phyloP scores from a whole-genome alignment of 2,888 invertebrate genomes.

The Argyresthia goedartella region DNA sequence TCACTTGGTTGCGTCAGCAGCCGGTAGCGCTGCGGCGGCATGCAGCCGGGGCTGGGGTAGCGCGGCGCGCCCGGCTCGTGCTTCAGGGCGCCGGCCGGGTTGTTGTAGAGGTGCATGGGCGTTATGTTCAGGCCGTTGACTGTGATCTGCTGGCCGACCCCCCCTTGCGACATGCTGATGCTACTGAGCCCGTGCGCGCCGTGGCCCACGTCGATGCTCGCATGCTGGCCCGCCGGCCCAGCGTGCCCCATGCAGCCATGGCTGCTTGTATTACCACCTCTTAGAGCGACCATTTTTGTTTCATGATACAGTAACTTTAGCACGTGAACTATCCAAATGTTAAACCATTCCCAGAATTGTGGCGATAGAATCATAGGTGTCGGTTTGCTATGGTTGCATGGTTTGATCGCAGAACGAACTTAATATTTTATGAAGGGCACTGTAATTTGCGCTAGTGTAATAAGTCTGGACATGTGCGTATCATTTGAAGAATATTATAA shows the following conservation, averaged over 20 bases:
- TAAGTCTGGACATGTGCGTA: not conserved
- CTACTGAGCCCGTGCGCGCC: constrained; percentile 15
- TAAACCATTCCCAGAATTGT: constrained; percentile 64
- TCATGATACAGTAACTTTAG: constrained; percentile 62
- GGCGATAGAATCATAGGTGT: constrained; percentile 47
- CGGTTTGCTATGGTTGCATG: not conserved
- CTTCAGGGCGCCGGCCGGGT: constrained; percentile 31
- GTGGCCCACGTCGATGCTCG: constrained; percentile 15
- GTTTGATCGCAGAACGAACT: not conserved
- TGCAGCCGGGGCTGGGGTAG: constrained; percentile 40
- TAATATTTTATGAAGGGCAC: not conserved
- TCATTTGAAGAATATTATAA: not conserved
- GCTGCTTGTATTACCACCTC: constrained; percentile 45
- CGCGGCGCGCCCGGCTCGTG: constrained; percentile 42
- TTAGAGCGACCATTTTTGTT: constrained; percentile 61
- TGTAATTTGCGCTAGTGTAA: not conserved
- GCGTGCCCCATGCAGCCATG: constrained; percentile 26
- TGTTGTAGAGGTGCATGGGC: constrained; percentile 33
- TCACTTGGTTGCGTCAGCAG: constrained; percentile 52
- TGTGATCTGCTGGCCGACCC: too few relatives aligned
- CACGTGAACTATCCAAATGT: constrained; percentile 58
- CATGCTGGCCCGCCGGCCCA: not conserved
- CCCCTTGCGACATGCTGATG: not conserved
- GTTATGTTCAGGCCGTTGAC: constrained; percentile 27
- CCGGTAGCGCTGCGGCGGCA: constrained; percentile 48